Percentiles rank a stretch among this genome's conserved stretches.
Conservation (phyloP, 2,888 invertebrate species). For the Drosophila emarginata region DNA sequence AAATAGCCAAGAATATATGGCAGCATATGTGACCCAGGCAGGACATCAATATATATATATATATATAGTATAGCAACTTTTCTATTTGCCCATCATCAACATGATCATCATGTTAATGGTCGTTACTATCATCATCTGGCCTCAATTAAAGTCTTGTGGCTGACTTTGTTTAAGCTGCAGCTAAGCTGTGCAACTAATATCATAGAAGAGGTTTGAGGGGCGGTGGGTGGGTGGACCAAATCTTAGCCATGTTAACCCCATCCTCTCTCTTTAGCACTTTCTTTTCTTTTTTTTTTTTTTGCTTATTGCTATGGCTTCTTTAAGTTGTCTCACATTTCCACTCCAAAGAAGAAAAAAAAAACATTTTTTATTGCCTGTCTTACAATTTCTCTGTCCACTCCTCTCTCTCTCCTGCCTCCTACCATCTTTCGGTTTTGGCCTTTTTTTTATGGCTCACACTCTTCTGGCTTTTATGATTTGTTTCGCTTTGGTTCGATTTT, state of each 20-base stretch:
- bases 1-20: not conserved
- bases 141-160: conserved; percentile 15
- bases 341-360: not conserved
- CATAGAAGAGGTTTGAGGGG: not conserved
- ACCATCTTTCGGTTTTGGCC: not conserved
- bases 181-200: conserved; percentile 10
- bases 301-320: conserved; percentile 10
- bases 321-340: conserved; percentile 11
- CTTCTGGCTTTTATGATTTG: conserved; percentile 66
- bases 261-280: too few species aligned
- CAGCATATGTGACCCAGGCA: conserved; percentile 24
- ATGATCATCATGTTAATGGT: conserved; percentile 2
- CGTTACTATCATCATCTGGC: conserved; percentile 1
- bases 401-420: not conserved
- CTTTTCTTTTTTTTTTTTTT: too few species aligned
- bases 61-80: not conserved
- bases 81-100: conserved; percentile 16
- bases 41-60: not conserved
- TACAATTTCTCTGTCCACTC: not conserved
- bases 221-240: too few species aligned
- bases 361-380: conserved; percentile 15
- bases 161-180: conserved; percentile 12
- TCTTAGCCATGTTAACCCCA: not conserved
- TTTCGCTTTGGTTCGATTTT: conserved; percentile 57
- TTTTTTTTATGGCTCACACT: not conserved